A percentile compares a stretch with the other conserved stretches of the same genome.
phyloP scores from a whole-genome alignment of 2,797 vertebrate genomes.

The Chanos chanos region DNA sequence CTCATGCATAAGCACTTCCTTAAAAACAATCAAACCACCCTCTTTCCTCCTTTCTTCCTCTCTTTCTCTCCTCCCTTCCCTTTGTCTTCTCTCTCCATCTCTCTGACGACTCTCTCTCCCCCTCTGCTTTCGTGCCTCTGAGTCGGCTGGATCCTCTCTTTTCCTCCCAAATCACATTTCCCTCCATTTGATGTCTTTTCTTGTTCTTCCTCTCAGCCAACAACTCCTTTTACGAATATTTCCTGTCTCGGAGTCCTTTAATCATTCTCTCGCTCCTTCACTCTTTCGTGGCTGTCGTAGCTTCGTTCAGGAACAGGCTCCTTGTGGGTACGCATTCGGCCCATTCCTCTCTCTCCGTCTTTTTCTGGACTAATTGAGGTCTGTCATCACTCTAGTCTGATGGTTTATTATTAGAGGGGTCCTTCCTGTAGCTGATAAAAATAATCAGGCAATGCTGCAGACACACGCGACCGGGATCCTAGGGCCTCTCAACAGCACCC shows the following conservation, averaged over 20 bases:
- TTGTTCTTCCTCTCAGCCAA: constrained; percentile 42
- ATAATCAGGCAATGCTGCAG: constrained; percentile 64
- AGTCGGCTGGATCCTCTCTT: too few relatives aligned
- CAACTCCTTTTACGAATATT: constrained; percentile 7
- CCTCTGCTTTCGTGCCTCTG: too few relatives aligned
- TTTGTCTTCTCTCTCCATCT: constrained; percentile 36
- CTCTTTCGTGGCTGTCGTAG: too few relatives aligned
- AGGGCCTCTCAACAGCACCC: neutral
- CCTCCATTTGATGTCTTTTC: too few relatives aligned
- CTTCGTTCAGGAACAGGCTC: too few relatives aligned
- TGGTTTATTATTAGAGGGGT: constrained; percentile 73
- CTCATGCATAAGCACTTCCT: neutral
- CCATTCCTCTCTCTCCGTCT: constrained; percentile 2
- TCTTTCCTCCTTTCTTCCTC: constrained; percentile 60
- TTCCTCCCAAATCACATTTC: too few relatives aligned
- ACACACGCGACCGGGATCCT: constrained; percentile 43
- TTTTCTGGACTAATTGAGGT: constrained; percentile 51
- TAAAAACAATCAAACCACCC: constrained; percentile 36
- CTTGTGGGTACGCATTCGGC: too few relatives aligned
- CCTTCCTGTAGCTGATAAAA: constrained; percentile 77
- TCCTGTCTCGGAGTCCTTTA: neutral
- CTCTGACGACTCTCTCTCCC: too few relatives aligned
- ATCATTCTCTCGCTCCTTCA: neutral
- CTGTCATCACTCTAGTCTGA: constrained; percentile 68
- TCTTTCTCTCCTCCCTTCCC: constrained; percentile 54